Evolutionary conservation across 2,797 vertebrate genomes (phyloP).

Genomic region (Cheracebus regulus): DNA sequence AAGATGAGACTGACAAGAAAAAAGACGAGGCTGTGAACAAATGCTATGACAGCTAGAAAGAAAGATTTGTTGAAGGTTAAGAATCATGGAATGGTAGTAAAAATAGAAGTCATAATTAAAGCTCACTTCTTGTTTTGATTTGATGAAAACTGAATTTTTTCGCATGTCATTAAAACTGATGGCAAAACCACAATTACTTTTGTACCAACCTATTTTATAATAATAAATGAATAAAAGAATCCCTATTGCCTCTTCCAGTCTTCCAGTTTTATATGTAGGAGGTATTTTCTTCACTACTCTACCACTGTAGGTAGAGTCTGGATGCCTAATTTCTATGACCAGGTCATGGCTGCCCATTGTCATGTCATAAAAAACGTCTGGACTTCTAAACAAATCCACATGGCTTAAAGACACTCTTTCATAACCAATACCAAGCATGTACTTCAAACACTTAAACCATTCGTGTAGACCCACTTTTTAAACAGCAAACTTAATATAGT

Average conservation of each 20-base stretch:
- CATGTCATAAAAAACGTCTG: neutral
- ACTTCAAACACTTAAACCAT: neutral
- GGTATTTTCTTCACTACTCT: neutral
- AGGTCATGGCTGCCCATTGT: neutral
- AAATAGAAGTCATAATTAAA: neutral
- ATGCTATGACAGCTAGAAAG: too few relatives aligned
- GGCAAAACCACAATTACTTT: neutral
- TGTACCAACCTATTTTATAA: neutral
- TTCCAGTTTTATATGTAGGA: neutral
- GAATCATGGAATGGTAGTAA: neutral
- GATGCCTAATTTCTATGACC: neutral
- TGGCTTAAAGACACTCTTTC: neutral
- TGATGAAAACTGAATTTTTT: neutral
- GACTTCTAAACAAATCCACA: neutral
- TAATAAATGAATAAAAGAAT: neutral
- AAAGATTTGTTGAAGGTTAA: neutral
- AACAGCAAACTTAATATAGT: neutral
- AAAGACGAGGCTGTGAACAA: neutral
- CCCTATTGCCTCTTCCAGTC: neutral
- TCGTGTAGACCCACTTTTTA: neutral
- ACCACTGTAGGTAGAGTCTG: neutral
- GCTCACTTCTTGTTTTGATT: neutral
- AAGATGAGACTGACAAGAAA: neutral
- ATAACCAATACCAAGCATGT: neutral
- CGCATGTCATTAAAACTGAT: neutral